Base-by-base conservation (phyloP, 2,797 vertebrate genomes). In the Neoniphon sammara region DNA sequence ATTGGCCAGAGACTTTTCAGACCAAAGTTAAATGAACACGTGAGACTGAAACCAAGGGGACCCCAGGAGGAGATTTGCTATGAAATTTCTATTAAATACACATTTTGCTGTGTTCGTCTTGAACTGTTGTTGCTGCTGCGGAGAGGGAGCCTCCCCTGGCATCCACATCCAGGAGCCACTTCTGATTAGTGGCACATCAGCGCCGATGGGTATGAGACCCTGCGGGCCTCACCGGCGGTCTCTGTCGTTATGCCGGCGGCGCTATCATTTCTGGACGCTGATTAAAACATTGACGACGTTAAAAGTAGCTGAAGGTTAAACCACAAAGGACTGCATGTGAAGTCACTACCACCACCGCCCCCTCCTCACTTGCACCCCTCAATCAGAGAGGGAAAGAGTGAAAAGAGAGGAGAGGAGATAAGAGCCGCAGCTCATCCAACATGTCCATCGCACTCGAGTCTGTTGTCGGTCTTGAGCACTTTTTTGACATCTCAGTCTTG, bases 231-330 rank as follows among this genome's bases (percentile, higher is more conserved):
- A 14, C 75, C 50, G 78, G 69, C 61, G 17, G 79, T 66, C 88
- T 83, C 87, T 77, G 80, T 90, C 88, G 83, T 89, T 86, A 89
- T 86, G 89, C 83, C 74, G 74, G 60, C 53, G 68, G 81, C 83
- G 52, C 72, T 60, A 82, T 88, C 85, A 64, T 90, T 89, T 85
- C 83, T 91, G 84, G 85, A 83, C 63, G 73, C 71, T 92, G 88
- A 93, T 93, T 94, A 91, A 93, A 93, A 93, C 87, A 81, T 91
- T 85, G 78, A 67, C 63, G 53, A 83, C 79, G 87, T 90, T 91
- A 83, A 90, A 89, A 87, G 81, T 78, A 91, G 84, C 82, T 90
- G 90, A 94, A 93, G 93, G 91, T 93, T 89, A 90, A 87, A 89
- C 85, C 87, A 81, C 82, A 77, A 87, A 91, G 85, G 83, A 56